Evolutionary conservation across 2,797 vertebrate species (phyloP), one percentile per base, ranked within the genome.

Genomic region (Rhadinocentrus ornatus): DNA sequence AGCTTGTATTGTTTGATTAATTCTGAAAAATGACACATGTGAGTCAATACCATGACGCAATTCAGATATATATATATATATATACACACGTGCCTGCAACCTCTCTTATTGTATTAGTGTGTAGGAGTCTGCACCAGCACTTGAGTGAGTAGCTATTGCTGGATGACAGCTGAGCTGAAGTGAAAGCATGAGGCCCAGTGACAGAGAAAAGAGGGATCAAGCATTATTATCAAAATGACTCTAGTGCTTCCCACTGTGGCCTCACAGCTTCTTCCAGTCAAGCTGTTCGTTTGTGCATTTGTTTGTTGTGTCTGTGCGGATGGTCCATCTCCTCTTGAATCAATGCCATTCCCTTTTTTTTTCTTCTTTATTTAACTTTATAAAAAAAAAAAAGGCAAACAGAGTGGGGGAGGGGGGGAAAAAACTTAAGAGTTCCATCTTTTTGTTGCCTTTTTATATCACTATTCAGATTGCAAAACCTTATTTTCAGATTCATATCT

Each of bases 141-240:
- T 73, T 41, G 75, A 77, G 66, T 79, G 77, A 81, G 69, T 65
- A 73, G 73, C 71, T 60, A 41, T 61, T 69, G 68, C 37, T 13
- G 55, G 56, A 71, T 82, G 89, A 84, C 84, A 83, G 80, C 75
- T 85, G 75, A 90, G 73, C 77, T 71, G 81, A 88, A 82, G 77
- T 76, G 81, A 90, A 85, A 80, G 86, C 77, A 65, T 35, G 77
- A 83, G 80, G 77, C 81, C 74, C 41, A n/a, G 80, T 77, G 80
- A 85, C 78, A 68, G 78, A 65, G 78, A 83, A 78, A 89, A 77
- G 78, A 84, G 79, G 76, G 86, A 88, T 91, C 71, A 79, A 78
- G 78, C 77, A 76, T 85, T 83, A 85, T 88, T 86, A 91, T 90
- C 84, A 90, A 84, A 89, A 82, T 48, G 66, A 88, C 75, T 86